Evolutionary conservation across 2,888 invertebrate genomes (phyloP).

Genomic region (Exocentrus adspersus): DNA sequence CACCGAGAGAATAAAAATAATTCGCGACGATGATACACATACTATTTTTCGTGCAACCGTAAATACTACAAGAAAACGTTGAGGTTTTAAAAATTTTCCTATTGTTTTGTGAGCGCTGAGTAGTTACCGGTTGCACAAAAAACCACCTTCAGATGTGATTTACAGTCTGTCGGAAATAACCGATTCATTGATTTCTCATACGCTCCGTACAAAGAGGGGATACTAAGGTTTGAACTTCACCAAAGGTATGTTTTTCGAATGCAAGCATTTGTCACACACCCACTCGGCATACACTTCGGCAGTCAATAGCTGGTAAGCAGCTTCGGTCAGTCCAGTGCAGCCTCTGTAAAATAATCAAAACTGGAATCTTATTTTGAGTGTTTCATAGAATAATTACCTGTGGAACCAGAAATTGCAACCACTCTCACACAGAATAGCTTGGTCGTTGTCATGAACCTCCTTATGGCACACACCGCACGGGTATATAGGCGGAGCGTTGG

Average conservation of each 20-base stretch:
- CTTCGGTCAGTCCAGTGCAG: slow-evolving; percentile 94
- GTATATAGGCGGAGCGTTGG: slow-evolving; percentile 97
- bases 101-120: too few relatives aligned
- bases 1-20: too few relatives aligned
- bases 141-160: background rate
- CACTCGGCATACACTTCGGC: slow-evolving; percentile 91
- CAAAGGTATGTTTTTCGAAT: slow-evolving; percentile 93
- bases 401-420: slow-evolving; percentile 99
- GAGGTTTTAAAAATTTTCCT: too few relatives aligned
- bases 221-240: slow-evolving; percentile 97
- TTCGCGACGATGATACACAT: too few relatives aligned
- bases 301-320: slow-evolving; percentile 91
- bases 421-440: slow-evolving; percentile 96
- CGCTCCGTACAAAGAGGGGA: slow-evolving; percentile 42
- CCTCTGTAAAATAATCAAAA: slow-evolving; percentile 76
- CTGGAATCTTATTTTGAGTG: too few relatives aligned
- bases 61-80: too few relatives aligned
- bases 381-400: slow-evolving; percentile 68
- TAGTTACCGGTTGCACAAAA: too few relatives aligned
- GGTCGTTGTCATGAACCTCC: slow-evolving; percentile 98
- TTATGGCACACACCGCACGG: slow-evolving; percentile 98
- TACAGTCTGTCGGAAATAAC: slow-evolving; percentile 9
- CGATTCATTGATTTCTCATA: slow-evolving; percentile 42
- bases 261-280: slow-evolving; percentile 98
- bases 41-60: too few relatives aligned